A percentile compares a stretch with the other conserved stretches of the same genome.
phyloP scores from a whole-genome alignment of 2,113 vertebrate species.

The Recurvirostra avosetta region DNA sequence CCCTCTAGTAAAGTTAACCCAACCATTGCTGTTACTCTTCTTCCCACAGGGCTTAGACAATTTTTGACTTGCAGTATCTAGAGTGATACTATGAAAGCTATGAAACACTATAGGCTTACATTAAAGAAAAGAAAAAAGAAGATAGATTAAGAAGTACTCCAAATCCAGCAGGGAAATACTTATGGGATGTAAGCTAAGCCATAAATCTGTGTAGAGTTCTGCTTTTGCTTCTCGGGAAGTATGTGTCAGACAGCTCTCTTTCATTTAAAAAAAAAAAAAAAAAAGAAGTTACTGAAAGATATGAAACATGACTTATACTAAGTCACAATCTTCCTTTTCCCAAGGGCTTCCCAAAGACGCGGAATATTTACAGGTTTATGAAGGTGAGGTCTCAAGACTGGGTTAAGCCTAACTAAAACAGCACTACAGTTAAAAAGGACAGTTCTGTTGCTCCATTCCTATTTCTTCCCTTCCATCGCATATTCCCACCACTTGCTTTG shows the following conservation, averaged over 20 bases:
- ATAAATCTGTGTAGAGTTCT: background rate
- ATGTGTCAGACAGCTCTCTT: background rate
- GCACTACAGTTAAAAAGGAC: background rate
- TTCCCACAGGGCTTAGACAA: background rate
- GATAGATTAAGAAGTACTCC: background rate
- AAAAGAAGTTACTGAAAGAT: background rate
- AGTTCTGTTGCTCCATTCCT: background rate
- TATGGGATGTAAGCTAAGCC: background rate
- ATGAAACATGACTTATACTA: background rate
- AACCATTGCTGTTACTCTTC: background rate
- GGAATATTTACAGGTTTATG: background rate
- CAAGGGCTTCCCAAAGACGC: background rate
- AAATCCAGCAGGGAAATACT: background rate
- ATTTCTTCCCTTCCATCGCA: background rate
- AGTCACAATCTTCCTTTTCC: background rate
- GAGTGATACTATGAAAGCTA: background rate
- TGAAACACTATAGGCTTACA: background rate
- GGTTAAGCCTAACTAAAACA: background rate
- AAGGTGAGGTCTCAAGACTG: background rate
- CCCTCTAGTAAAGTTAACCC: background rate
- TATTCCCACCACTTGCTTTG: background rate
- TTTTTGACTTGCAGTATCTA: slow-evolving; percentile 3
- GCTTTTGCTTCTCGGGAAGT: background rate
- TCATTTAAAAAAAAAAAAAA: background rate
- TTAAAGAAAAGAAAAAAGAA: background rate